Percentiles rank a stretch among this genome's conserved stretches.
These are phyloP conservation scores for Monomorium pharaonis DNA, from an alignment of 1,140 invertebrate genomes.

Conservation along the genomic window DNA sequence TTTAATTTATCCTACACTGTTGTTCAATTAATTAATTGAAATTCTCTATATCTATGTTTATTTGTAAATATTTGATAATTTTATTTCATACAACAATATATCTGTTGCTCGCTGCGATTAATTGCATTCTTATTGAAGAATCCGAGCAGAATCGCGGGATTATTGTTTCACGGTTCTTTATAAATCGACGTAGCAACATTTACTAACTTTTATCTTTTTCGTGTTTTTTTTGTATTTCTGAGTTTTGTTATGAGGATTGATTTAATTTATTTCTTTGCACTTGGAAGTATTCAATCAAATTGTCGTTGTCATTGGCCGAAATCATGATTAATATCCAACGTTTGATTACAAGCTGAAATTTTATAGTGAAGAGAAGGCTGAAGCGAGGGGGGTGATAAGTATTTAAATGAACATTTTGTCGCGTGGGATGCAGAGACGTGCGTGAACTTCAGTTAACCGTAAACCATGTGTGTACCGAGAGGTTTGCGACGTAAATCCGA, in stretches of 20 bases:
- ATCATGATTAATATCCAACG: not conserved
- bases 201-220: not conserved
- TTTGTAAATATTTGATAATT: not conserved
- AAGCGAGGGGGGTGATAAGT: not conserved
- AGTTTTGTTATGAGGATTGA: not conserved
- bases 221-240: not conserved
- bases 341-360: constrained; percentile 31
- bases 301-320: not conserved
- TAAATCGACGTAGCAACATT: not conserved
- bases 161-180: not conserved
- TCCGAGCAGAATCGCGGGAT: not conserved
- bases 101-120: not conserved
- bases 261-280: constrained; percentile 20
- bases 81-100: not conserved
- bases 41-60: not conserved
- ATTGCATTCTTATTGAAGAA: not conserved
- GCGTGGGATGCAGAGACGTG: constrained; percentile 20
- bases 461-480: constrained; percentile 22
- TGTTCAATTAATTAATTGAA: too few species aligned
- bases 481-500: constrained; percentile 12
- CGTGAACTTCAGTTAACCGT: constrained; percentile 44
- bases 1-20: not conserved
- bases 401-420: constrained; percentile 39
- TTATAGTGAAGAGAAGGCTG: not conserved
- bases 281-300: not conserved